Evolutionary conservation across 2,797 vertebrate species (phyloP), one percentile per base, ranked within the genome.

Genomic region (Helicolenus hilgendorfi): DNA sequence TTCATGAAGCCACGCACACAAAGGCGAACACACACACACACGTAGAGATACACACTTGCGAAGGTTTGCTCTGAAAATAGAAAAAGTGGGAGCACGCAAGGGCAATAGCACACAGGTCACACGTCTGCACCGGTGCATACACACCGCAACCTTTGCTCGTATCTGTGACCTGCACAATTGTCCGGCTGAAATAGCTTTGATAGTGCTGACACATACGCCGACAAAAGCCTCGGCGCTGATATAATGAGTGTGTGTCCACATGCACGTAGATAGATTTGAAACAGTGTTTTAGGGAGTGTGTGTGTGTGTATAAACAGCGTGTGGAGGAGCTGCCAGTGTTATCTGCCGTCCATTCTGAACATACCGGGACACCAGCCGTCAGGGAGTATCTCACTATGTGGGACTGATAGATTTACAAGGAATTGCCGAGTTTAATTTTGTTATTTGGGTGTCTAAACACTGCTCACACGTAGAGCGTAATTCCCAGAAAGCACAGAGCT

Each of bases 61-160:
- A 92, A 92, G 83, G 70, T 85, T 92, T 88, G 71, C 67, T 84
- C 94, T 92, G 88, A 91, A 96, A 96, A 97, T 92, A 96, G 91
- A 91, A 92, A 83, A 93, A 90, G 73, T 77, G 71, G 81, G 87
- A 86, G 81, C 87, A 91, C 1, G 38, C 80, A 53, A 87, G 88
- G 90, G 29, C 70, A 90, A 35, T 29, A 38, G 70, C 55, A 41
- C 55, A 20, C 85, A 82, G 88, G 87, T 92, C 91, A 85, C 58
- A 18, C 14, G 2, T 71, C 71, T 31, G 58, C 29, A 3, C 86
- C 55, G 7, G 9, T 72, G 13, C 64, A 41, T 2, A 74, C 76
- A 64, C 83, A 63, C 73, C 38, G 13, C 79, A 79, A 84, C 87
- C 81, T 89, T 88, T 89, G 69, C 91, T 89, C 59, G 79, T 95